Conservation (phyloP, 2,113 vertebrate species). For the Dicentrarchus labrax region DNA sequence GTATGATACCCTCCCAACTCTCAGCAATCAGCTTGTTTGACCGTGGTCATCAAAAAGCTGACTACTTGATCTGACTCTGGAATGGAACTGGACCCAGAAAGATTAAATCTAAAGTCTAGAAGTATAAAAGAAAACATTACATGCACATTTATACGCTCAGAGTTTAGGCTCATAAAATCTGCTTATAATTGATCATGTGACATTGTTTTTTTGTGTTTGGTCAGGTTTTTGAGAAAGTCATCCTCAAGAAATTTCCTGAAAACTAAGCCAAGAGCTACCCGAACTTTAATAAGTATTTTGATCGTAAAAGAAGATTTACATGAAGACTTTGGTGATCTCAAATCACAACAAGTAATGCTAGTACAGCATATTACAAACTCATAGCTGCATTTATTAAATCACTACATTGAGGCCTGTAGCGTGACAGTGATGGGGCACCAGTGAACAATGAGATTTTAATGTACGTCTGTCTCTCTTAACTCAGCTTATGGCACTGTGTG, state of each 20-base stretch:
- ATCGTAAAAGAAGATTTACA: neutral
- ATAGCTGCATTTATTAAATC: conserved; percentile 17
- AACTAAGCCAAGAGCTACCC: too few species aligned
- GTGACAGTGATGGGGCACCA: conserved; percentile 14
- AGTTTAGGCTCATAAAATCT: neutral
- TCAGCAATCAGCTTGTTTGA: neutral
- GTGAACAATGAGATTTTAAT: conserved; percentile 29
- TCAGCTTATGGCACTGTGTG: conserved; percentile 3
- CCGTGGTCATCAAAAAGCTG: too few species aligned
- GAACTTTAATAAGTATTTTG: too few species aligned
- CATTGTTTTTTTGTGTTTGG: neutral
- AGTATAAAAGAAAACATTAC: neutral
- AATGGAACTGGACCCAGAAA: too few species aligned
- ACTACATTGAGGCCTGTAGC: neutral
- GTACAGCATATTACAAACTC: neutral
- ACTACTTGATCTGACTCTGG: too few species aligned
- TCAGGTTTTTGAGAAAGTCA: too few species aligned
- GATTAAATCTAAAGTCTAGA: too few species aligned
- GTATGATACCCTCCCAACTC: neutral
- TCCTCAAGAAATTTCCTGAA: too few species aligned
- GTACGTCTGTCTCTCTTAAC: conserved; percentile 25
- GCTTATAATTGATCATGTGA: too few species aligned
- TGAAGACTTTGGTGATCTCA: neutral
- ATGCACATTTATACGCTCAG: neutral
- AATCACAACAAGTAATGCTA: neutral